Percentiles rank a stretch among this genome's conserved stretches.
phyloP scores from a whole-genome alignment of 2,113 vertebrate genomes.

The Phrynocephalus versicolor region DNA sequence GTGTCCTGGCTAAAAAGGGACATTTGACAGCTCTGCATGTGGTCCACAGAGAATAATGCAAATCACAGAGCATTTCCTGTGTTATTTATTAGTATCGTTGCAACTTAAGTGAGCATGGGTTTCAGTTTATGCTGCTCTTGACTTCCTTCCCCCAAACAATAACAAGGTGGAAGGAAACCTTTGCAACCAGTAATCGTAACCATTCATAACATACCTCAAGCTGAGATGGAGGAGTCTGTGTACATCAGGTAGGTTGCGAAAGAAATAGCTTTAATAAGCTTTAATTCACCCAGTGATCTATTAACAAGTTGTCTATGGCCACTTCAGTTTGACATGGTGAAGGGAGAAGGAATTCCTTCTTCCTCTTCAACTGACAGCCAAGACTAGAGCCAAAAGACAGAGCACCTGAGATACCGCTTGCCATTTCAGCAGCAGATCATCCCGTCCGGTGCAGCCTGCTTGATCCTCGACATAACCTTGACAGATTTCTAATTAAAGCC shows the following conservation, averaged over 20 bases:
- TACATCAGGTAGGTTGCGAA: not conserved
- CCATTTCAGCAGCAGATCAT: not conserved
- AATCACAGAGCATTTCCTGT: too few relatives aligned
- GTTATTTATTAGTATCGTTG: too few relatives aligned
- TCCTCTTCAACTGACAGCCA: not conserved
- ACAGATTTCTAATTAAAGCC: constrained; percentile 6
- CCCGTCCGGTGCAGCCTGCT: not conserved
- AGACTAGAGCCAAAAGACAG: not conserved
- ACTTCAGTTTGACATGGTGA: not conserved
- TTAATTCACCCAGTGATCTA: not conserved
- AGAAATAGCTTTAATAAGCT: not conserved
- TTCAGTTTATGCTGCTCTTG: not conserved
- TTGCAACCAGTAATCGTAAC: not conserved
- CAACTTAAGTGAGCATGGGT: not conserved
- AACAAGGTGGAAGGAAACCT: not conserved
- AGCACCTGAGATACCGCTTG: not conserved
- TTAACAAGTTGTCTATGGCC: not conserved
- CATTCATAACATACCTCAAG: not conserved
- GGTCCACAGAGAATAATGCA: too few relatives aligned
- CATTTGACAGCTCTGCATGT: too few relatives aligned
- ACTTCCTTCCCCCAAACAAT: not conserved
- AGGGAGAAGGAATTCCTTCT: not conserved
- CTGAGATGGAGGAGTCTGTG: not conserved
- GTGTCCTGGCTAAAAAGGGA: too few relatives aligned
- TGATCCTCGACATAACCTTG: not conserved